A percentile compares a stretch with the other conserved stretches of the same genome.
Evolutionary conservation across 2,888 invertebrate genomes (phyloP).

Genomic region (Drosophila anomelani): DNA sequence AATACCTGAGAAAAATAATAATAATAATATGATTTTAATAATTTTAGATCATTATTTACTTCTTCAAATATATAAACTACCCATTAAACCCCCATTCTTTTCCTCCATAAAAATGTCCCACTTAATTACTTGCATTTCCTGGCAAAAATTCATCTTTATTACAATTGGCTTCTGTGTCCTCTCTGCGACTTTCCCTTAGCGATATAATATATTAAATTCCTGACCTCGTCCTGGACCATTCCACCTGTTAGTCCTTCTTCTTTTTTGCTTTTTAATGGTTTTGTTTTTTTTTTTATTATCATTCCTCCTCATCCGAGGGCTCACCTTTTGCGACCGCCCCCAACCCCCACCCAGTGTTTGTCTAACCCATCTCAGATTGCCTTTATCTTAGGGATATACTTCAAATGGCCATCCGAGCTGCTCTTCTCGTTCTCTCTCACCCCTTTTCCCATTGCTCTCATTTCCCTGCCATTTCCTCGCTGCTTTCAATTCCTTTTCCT

Average conservation of each 20-base stretch:
- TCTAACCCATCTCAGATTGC: constrained; percentile 41
- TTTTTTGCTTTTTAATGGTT: constrained; percentile 38
- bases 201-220: constrained; percentile 40
- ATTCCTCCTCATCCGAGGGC: constrained; percentile 20
- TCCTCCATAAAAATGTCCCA: not conserved
- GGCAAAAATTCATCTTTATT: not conserved
- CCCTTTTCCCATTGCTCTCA: not conserved
- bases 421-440: not conserved
- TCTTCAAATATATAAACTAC: not conserved
- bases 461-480: not conserved
- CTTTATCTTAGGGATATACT: constrained; percentile 46
- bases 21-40: no score
- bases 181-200: not conserved
- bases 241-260: not conserved
- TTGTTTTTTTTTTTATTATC: constrained; percentile 33
- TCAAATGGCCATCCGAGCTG: constrained; percentile 46
- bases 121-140: constrained; percentile 1
- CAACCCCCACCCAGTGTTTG: constrained; percentile 10
- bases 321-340: not conserved
- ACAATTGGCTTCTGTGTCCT: constrained; percentile 9
- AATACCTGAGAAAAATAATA: no score
- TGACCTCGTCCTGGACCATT: not conserved
- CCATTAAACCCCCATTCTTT: no score
- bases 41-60: no score
- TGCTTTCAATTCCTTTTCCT: not conserved